Conservation (phyloP, 2,888 invertebrate genomes). For the Trachelus stipa region DNA sequence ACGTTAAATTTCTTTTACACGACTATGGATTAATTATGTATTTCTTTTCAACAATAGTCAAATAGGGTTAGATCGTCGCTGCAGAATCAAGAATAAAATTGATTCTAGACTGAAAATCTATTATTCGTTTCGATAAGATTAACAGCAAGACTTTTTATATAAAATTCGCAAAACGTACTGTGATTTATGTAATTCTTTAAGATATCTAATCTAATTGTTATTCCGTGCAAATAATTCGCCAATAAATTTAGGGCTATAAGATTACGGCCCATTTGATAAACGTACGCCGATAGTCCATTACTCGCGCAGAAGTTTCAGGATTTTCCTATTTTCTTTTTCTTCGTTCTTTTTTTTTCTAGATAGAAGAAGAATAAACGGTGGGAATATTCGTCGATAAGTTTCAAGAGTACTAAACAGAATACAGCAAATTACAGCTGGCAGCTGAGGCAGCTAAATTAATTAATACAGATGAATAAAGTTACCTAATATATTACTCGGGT, state of each 20-base stretch:
- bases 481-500: background rate
- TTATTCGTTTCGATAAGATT: background rate
- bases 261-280: no score
- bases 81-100: background rate
- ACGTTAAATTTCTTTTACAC: background rate
- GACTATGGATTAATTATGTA: background rate
- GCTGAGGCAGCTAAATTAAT: background rate
- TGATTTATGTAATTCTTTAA: no score
- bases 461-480: background rate
- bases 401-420: background rate
- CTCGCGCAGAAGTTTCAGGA: no score
- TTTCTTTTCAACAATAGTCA: background rate
- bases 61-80: background rate
- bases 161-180: no score
- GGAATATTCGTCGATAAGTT: background rate
- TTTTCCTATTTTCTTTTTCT: no score
- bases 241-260: no score
- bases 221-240: no score
- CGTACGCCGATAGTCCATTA: no score
- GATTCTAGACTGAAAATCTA: background rate
- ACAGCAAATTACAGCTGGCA: background rate
- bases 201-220: no score
- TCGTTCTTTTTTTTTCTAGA: background rate
- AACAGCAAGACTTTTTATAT: no score
- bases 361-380: background rate